phyloP scores from a whole-genome alignment of 2,797 vertebrate genomes.

The Semotilus atromaculatus region DNA sequence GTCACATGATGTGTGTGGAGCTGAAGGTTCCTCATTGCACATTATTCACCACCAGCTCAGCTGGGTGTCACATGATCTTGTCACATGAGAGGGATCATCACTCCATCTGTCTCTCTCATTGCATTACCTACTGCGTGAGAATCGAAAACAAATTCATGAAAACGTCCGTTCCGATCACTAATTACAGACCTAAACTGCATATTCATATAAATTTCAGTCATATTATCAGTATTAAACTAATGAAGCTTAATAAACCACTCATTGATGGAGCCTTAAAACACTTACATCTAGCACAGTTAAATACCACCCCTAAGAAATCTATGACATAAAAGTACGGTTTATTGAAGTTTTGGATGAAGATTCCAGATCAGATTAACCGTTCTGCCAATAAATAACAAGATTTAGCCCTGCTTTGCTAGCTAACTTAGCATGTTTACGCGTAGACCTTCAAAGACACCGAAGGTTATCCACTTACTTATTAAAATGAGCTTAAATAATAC shows the following conservation, averaged over 20 bases:
- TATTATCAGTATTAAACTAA: neutral
- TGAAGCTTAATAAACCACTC: neutral
- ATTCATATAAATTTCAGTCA: too few relatives aligned
- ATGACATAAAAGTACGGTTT: neutral
- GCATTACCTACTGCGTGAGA: neutral
- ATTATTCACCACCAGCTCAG: slow-evolving; percentile 23
- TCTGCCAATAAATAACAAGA: neutral
- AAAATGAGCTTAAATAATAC: neutral
- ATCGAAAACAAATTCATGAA: neutral
- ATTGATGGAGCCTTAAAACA: neutral
- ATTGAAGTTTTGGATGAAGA: neutral
- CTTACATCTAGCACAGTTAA: neutral
- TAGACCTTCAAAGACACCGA: slow-evolving; percentile 18
- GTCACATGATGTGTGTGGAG: slow-evolving; percentile 32
- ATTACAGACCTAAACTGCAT: neutral
- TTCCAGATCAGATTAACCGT: neutral
- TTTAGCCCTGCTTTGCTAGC: slow-evolving; percentile 11
- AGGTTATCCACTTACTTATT: neutral
- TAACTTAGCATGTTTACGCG: slow-evolving; percentile 27
- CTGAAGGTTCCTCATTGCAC: slow-evolving; percentile 11
- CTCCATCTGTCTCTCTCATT: slow-evolving; percentile 60
- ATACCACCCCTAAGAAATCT: neutral
- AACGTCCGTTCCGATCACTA: neutral
- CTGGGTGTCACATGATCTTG: slow-evolving; percentile 68
- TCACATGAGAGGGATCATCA: slow-evolving; percentile 71